Percentiles rank a stretch among this genome's conserved stretches.
Conservation (phyloP, 1,140 invertebrate genomes). For the Ctenoplectra terminalis region DNA sequence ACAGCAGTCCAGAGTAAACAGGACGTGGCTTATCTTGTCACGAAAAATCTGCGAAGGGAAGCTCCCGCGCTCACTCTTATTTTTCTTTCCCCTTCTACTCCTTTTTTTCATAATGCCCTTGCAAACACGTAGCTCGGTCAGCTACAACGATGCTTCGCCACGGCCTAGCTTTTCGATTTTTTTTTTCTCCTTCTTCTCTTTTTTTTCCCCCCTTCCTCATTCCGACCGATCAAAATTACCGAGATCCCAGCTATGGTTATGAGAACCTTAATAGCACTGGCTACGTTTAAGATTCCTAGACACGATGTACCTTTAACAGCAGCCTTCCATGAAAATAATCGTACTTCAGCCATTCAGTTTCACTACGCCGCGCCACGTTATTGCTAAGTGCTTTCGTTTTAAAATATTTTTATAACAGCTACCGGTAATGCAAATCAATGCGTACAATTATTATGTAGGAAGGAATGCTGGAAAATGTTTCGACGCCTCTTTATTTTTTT, state of each 20-base stretch:
- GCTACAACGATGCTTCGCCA: conserved; percentile 19
- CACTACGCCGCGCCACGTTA: background rate
- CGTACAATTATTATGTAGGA: too few species aligned
- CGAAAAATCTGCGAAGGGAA: conserved; percentile 80
- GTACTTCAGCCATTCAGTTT: background rate
- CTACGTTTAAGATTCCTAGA: conserved; percentile 24
- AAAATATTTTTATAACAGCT: background rate
- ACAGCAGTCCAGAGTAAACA: conserved; percentile 79
- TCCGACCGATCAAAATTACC: conserved; percentile 36
- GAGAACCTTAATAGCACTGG: conserved; percentile 42
- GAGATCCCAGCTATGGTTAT: conserved; percentile 44
- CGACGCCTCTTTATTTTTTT: too few species aligned
- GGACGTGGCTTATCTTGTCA: conserved; percentile 83
- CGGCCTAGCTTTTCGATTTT: conserved; percentile 30
- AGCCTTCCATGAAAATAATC: background rate
- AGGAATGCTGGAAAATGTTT: too few species aligned
- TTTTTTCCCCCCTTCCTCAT: conserved; percentile 12
- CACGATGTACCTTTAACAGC: background rate
- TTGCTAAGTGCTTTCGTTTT: background rate
- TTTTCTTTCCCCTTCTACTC: conserved; percentile 50
- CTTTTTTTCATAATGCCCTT: conserved; percentile 60
- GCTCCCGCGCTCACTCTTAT: conserved; percentile 70
- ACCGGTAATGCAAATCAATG: too few species aligned
- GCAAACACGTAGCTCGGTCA: conserved; percentile 57
- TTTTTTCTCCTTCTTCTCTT: conserved; percentile 27